phyloP scores from a whole-genome alignment of 2,797 vertebrate species.

The Macrochelys suwanniensis region DNA sequence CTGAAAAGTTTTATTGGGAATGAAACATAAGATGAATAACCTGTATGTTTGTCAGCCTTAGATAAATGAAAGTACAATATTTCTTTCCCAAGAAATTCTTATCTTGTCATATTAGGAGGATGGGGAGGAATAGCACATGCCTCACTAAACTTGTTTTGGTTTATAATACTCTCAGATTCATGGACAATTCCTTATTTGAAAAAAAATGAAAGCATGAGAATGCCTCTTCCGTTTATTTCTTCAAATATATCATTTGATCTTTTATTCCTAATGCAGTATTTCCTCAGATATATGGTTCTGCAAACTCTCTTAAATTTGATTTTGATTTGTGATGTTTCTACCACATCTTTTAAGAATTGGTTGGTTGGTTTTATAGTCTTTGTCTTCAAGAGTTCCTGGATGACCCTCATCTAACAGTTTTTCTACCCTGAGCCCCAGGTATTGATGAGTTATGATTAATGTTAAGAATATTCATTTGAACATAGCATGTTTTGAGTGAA shows the following conservation, averaged over 20 bases:
- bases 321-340: not conserved
- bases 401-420: not conserved
- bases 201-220: too few relatives aligned
- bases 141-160: not conserved
- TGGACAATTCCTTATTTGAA: not conserved
- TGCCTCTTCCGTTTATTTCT: not conserved
- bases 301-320: not conserved
- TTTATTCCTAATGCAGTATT: not conserved
- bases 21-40: not conserved
- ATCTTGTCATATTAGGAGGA: not conserved
- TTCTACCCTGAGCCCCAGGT: not conserved
- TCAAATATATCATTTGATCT: not conserved
- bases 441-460: not conserved
- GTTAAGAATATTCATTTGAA: not conserved
- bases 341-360: not conserved
- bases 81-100: not conserved
- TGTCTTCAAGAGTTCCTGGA: not conserved
- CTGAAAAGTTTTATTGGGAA: not conserved
- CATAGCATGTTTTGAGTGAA: not conserved
- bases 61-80: not conserved
- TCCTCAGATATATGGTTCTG: too few relatives aligned
- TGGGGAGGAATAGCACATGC: not conserved
- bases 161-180: not conserved
- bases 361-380: not conserved
- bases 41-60: not conserved